phyloP scores from a whole-genome alignment of 2,113 vertebrate genomes.

The Parus major region DNA sequence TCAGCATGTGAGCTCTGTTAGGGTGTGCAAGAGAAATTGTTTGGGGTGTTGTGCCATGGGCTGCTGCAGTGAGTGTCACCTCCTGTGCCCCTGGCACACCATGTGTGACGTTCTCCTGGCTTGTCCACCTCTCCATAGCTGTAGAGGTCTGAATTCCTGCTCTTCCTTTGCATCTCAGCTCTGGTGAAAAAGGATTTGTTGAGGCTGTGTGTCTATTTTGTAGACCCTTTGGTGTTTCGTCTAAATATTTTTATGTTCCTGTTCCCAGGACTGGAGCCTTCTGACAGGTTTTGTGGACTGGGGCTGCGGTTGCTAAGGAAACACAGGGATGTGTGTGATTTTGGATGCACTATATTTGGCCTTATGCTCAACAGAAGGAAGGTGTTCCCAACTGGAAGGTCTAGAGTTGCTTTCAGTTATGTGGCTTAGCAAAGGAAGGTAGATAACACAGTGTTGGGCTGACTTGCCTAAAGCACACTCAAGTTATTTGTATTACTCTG shows the following conservation, averaged over 20 bases:
- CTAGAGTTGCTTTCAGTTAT: neutral
- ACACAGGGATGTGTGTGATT: neutral
- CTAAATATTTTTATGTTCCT: neutral
- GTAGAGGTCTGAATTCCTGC: neutral
- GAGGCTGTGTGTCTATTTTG: neutral
- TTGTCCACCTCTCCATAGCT: fast-evolving
- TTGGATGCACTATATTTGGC: neutral
- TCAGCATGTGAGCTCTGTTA: neutral
- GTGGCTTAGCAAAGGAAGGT: neutral
- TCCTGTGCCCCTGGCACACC: neutral
- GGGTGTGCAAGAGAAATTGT: neutral
- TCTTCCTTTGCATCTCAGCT: neutral
- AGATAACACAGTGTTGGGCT: neutral
- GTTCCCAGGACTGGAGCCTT: neutral
- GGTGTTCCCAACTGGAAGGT: neutral
- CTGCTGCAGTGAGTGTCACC: neutral
- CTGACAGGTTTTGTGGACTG: neutral
- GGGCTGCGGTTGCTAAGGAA: neutral
- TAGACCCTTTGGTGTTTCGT: neutral
- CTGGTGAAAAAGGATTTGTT: neutral
- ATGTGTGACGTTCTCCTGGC: fast-evolving
- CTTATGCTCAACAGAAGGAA: neutral
- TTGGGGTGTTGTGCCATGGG: neutral
- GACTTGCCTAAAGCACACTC: neutral
- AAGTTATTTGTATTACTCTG: neutral